Base-by-base conservation (phyloP, 2,888 invertebrate genomes). In the Rhagonycha lutea region DNA sequence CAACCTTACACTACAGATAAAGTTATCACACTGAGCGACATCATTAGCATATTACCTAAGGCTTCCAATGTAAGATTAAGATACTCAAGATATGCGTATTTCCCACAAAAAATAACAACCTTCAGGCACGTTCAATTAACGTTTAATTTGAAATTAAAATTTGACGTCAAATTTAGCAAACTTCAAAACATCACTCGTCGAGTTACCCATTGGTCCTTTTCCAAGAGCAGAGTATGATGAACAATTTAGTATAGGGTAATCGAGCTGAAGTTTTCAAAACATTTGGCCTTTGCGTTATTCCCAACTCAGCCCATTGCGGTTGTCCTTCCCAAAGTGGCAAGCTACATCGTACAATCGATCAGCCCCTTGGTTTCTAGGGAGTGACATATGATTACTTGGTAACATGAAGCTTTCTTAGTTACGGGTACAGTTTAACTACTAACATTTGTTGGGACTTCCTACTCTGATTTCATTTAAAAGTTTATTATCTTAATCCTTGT, bases 11-110 rank as follows among this genome's bases (percentile, higher is more conserved):
- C 24, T 68, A 47, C 63, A 61, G 71, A 76, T 74, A 70, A 68
- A 71, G 32, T 62, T 76, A 74, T 76, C 76, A 71, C 18, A 61
- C 70, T 68, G 26, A 63, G 61, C 65, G 70, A 69, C 76, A 76
- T 23, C 62, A 76, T 29, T 63, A 61, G 47, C 69, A 69, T 69
- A 69, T 73, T 67, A 72, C 72, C 67, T 69, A 47, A 70, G 69
- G 72, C 72, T 69, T 47, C 68, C 69, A 62, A 32, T 60, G 68
- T 67, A 75, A 71, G 61, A 75, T 68, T 68, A 24, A 61, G 75
- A 75, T 75, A 75, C 71, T 62, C 63, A 72, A 60, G 63, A 47
- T 47, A 47, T 47, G 47, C 47, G 47, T 47, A 47, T 47, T 47
- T n/a, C n/a, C 47, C n/a, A 47, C 47, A 47, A 47, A 47, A 47